A percentile compares a stretch with the other conserved stretches of the same genome.
Conservation (phyloP, 1,140 invertebrate species). For the Diprion similis region DNA sequence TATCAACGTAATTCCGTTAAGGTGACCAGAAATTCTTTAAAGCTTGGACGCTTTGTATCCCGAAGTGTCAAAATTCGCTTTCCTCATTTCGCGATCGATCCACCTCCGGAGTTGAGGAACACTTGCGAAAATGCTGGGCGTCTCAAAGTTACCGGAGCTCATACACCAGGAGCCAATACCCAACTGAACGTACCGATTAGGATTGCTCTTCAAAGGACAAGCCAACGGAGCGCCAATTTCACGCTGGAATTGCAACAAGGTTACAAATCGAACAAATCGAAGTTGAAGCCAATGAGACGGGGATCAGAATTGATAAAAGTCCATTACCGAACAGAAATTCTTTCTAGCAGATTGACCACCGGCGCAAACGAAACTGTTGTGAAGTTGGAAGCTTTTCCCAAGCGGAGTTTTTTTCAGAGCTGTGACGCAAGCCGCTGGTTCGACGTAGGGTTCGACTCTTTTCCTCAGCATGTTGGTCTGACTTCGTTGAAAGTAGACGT, state of each 20-base stretch:
- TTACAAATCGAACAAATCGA: neutral
- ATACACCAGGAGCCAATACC: slow-evolving; percentile 64
- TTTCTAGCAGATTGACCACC: slow-evolving; percentile 47
- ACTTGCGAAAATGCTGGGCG: neutral
- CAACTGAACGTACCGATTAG: slow-evolving; percentile 47
- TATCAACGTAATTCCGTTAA: too few species aligned
- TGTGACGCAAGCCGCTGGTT: slow-evolving; percentile 25
- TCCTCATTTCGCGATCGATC: neutral
- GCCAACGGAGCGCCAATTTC: slow-evolving; percentile 63
- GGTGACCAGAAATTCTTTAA: too few species aligned
- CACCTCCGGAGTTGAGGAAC: neutral
- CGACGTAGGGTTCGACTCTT: neutral
- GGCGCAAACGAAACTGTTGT: slow-evolving; percentile 53
- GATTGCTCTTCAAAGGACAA: slow-evolving; percentile 40
- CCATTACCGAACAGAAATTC: slow-evolving; percentile 47
- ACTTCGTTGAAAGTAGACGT: neutral
- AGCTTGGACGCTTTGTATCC: neutral
- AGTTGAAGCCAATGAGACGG: neutral
- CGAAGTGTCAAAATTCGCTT: neutral
- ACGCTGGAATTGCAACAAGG: slow-evolving; percentile 46
- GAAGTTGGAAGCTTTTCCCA: slow-evolving; percentile 42
- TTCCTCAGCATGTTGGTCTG: neutral
- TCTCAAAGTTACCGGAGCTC: slow-evolving; percentile 28
- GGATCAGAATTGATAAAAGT: neutral
- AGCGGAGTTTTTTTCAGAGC: slow-evolving; percentile 35